Conservation (phyloP, 2,113 vertebrate genomes). For the Mohoua ochrocephala region DNA sequence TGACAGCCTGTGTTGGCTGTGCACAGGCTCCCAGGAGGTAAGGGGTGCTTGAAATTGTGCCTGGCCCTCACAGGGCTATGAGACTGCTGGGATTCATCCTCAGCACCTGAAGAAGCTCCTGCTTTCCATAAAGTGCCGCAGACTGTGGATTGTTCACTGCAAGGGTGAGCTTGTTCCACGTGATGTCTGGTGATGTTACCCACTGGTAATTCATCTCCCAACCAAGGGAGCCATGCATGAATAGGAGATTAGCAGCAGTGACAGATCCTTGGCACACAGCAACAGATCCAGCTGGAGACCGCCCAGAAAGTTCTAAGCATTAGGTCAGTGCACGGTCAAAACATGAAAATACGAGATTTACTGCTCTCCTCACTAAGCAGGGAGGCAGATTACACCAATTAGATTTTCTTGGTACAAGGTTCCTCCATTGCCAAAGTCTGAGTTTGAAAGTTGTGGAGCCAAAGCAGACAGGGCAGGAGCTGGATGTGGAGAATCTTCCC, state of each 20-base stretch:
- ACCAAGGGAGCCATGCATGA: background rate
- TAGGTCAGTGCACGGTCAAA: background rate
- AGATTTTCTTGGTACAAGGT: background rate
- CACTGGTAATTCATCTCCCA: background rate
- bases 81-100: background rate
- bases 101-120: background rate
- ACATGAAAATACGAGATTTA: background rate
- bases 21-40: background rate
- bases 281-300: background rate
- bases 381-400: background rate
- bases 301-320: background rate
- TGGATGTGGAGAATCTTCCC: background rate
- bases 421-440: background rate
- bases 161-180: background rate
- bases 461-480: background rate
- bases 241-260: background rate
- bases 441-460: background rate
- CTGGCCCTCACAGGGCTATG: fast-evolving
- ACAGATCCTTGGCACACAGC: background rate
- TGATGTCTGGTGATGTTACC: background rate
- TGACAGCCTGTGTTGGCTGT: background rate
- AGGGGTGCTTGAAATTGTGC: background rate
- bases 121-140: background rate
- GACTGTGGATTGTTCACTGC: background rate
- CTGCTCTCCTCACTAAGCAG: background rate